phyloP scores from a whole-genome alignment of 2,888 invertebrate species.

The Diarsia rubi region DNA sequence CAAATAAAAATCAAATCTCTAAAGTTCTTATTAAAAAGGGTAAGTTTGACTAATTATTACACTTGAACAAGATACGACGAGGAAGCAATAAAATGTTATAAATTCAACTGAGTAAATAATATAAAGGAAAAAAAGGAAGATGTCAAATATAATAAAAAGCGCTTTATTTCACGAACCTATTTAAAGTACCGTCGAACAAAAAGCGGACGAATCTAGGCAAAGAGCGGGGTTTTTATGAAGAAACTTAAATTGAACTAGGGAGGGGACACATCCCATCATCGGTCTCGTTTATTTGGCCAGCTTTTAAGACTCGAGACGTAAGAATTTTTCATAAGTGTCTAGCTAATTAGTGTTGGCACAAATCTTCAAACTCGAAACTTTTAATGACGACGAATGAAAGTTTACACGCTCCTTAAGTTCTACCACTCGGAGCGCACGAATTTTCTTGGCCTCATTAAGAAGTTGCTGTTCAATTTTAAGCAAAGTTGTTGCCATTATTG shows the following conservation, averaged over 20 bases:
- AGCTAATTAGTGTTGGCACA: slow-evolving; percentile 89
- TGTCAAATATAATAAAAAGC: slow-evolving; percentile 58
- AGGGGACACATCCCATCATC: slow-evolving; percentile 56
- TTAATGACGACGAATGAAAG: slow-evolving; percentile 89
- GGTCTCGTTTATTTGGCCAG: slow-evolving; percentile 67
- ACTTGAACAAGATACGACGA: slow-evolving; percentile 21
- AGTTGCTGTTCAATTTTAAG: slow-evolving; percentile 83
- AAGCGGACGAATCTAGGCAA: slow-evolving; percentile 51
- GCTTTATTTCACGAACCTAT: slow-evolving; percentile 52
- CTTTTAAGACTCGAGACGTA: slow-evolving; percentile 68
- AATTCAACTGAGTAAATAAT: slow-evolving; percentile 48
- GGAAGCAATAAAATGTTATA: slow-evolving; percentile 52
- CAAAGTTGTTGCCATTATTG: slow-evolving; percentile 84
- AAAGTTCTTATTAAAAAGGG: not conserved
- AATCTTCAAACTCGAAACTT: slow-evolving; percentile 88
- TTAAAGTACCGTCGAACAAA: slow-evolving; percentile 46
- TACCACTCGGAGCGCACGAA: slow-evolving; percentile 82
- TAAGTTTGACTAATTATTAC: slow-evolving; percentile 31
- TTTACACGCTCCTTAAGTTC: slow-evolving; percentile 88
- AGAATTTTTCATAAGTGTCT: slow-evolving; percentile 81
- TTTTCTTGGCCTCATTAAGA: slow-evolving; percentile 89
- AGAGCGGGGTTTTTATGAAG: slow-evolving; percentile 44
- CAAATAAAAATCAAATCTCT: not conserved
- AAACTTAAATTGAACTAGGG: slow-evolving; percentile 62
- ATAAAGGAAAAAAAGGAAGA: slow-evolving; percentile 31